Conservation (phyloP, 2,888 invertebrate genomes). For the Artemia sinica region DNA sequence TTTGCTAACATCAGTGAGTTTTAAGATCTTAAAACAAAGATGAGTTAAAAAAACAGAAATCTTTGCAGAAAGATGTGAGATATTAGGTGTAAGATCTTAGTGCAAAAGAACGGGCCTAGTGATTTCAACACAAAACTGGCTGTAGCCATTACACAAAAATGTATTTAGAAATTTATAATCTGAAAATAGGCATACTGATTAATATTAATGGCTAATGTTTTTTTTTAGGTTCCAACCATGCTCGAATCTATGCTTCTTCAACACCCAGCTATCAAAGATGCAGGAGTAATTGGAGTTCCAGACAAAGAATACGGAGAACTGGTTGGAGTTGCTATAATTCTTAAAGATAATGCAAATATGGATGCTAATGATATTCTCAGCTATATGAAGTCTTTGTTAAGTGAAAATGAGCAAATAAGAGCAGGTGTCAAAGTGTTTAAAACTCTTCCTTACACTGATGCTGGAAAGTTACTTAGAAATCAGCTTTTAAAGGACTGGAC, state of each 20-base stretch:
- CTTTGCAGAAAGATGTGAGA: too few relatives aligned
- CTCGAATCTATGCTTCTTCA: constrained; percentile 6
- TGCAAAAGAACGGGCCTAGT: too few relatives aligned
- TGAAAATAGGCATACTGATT: too few relatives aligned
- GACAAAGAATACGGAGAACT: background rate
- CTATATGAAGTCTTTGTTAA: background rate
- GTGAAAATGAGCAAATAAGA: background rate
- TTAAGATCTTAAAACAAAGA: too few relatives aligned
- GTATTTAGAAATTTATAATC: too few relatives aligned
- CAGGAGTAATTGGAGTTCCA: background rate
- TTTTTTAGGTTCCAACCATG: background rate
- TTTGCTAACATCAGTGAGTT: too few relatives aligned
- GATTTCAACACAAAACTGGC: too few relatives aligned
- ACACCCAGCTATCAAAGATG: background rate
- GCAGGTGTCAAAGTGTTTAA: constrained; percentile 6
- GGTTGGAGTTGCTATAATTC: background rate
- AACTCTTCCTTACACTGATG: background rate
- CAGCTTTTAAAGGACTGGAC: background rate
- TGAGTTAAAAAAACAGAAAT: too few relatives aligned
- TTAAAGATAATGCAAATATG: background rate
- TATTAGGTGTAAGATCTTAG: too few relatives aligned
- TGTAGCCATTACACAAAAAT: too few relatives aligned
- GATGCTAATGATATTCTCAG: background rate
- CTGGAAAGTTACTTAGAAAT: background rate
- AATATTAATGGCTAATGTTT: too few relatives aligned